Conservation (phyloP, 1,140 invertebrate species). For the Drosophila punjabiensis region DNA sequence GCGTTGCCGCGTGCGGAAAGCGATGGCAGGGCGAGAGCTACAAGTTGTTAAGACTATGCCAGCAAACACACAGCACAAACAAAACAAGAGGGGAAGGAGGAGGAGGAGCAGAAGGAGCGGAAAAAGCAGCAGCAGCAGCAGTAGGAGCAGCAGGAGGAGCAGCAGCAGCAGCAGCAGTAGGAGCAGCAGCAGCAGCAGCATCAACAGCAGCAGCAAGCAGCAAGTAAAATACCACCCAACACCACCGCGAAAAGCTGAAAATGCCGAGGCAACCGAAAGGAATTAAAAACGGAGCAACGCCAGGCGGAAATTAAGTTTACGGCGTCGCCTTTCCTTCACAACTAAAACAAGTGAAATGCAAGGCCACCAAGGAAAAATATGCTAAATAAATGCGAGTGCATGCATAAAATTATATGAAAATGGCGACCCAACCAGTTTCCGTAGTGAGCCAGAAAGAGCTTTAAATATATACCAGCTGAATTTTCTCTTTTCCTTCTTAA, state of each 20-base stretch:
- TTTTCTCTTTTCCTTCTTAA: not conserved
- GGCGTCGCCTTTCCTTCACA: constrained; percentile 50
- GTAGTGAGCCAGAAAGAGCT: constrained; percentile 5
- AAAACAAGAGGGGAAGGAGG: constrained; percentile 6
- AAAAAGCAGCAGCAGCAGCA: not conserved
- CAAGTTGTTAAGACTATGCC: constrained; percentile 68
- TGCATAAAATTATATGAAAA: constrained; percentile 49
- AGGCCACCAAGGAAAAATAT: constrained; percentile 71
- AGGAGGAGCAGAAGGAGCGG: not conserved
- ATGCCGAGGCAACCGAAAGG: constrained; percentile 42
- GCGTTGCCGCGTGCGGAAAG: constrained; percentile 62
- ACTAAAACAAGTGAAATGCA: constrained; percentile 43
- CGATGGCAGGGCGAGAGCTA: constrained; percentile 54
- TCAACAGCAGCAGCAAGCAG: not conserved
- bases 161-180: not conserved
- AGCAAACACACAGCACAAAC: constrained; percentile 28
- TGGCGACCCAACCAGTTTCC: constrained; percentile 4
- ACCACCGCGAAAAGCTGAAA: constrained; percentile 29
- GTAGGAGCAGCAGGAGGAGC: no score
- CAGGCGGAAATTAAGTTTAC: constrained; percentile 81
- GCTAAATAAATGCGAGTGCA: constrained; percentile 74
- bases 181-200: no score
- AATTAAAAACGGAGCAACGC: constrained; percentile 73
- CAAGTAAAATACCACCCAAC: not conserved
- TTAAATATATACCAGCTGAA: not conserved